A percentile compares a stretch with the other conserved stretches of the same genome.
Conservation (phyloP, 2,797 vertebrate genomes). For the Lutra lutra region DNA sequence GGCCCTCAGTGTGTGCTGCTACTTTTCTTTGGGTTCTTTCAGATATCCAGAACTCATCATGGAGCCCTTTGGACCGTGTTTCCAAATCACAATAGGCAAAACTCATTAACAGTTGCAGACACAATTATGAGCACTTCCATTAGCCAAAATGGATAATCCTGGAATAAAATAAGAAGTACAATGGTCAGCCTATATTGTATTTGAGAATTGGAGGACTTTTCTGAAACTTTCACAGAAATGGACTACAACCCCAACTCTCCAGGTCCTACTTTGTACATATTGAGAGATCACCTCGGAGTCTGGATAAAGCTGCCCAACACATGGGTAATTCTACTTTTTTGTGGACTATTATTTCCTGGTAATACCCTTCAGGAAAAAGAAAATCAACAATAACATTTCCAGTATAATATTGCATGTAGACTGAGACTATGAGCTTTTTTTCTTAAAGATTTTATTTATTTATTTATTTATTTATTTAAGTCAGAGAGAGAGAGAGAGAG, state of each 20-base stretch:
- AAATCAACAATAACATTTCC: neutral
- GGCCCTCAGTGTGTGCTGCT: neutral
- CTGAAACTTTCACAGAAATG: neutral
- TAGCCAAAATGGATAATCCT: neutral
- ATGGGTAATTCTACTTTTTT: neutral
- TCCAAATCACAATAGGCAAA: constrained; percentile 10
- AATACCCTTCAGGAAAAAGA: neutral
- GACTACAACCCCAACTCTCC: neutral
- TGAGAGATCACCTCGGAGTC: neutral
- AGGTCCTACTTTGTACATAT: neutral
- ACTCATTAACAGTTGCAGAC: neutral
- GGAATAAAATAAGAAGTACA: neutral
- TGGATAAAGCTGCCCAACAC: neutral
- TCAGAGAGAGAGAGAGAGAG: neutral
- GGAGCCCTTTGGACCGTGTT: neutral
- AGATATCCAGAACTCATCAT: neutral
- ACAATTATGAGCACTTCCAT: neutral
- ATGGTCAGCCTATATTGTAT: neutral
- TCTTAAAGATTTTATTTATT: neutral
- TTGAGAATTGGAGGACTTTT: neutral
- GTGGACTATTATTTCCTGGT: neutral
- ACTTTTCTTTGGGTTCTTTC: neutral
- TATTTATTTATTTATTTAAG: neutral
- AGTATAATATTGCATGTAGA: neutral
- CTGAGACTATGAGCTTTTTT: neutral